Base-by-base conservation (phyloP, 2,113 vertebrate genomes). In the Hemibagrus wyckioides region DNA sequence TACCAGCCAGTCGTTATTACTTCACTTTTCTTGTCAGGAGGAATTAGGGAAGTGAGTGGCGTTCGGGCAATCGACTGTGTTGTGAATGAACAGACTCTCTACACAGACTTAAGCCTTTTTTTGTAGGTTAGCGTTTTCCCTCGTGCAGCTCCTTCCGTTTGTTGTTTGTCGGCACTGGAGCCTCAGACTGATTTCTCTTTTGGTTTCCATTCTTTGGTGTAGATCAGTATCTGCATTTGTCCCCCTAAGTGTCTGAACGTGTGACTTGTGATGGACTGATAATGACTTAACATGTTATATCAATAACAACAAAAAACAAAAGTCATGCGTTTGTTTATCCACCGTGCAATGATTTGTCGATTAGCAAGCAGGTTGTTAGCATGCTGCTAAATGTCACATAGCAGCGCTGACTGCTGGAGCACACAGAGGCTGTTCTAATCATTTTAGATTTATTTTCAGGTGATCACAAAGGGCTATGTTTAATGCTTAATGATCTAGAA, bases 121-220 rank as follows among this genome's bases (percentile, higher is more conserved):
- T 48, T 48, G n/a, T 41, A 48, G 39, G 57, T 59, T n/a, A 39
- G 36, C 63, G 33, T 65, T 57, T 65, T 83, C 81, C 41, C 81
- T 30, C 81, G 50, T 4, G n/a, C 23, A 25, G 4, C 44, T 5
- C 17, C 15, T 71, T 86, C 77, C 33, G 6, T 48, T 71, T 44
- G 79, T 71, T 80, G 79, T 75, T 33, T 61, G 23, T 48, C 14
- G 9, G 28, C 36, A 36, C 8, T 36, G 6, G 23, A 44, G 48
- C 57, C 67, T 56, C 33, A 73, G 57, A 50, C 28, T 80, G 48
- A 30, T 86, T 86, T 86, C 75, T 67, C 86, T 87, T 82, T 87
- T 56, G 79, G 65, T 87, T 87, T 82, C 25, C 7, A 33, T 52
- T 41, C 71, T 71, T 52, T 57, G 14, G 44, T 73, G 6, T 23